A percentile compares a stretch with the other conserved stretches of the same genome.
These are phyloP conservation scores for Carlito syrichta DNA, from an alignment of 2,113 vertebrate species.

Conservation along the genomic window DNA sequence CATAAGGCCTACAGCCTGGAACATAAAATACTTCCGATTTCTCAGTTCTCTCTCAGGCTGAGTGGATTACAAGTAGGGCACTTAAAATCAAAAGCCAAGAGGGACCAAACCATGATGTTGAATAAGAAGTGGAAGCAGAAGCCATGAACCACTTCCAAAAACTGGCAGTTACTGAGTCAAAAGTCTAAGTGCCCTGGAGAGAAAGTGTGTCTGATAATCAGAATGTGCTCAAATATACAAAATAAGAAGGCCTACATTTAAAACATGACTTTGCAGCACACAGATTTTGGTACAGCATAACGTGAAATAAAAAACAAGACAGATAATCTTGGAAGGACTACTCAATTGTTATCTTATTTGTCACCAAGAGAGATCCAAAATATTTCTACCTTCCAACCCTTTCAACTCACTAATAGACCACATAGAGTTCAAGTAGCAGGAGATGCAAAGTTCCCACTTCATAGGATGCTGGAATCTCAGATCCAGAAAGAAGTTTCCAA, in stretches of 20 bases:
- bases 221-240: background rate
- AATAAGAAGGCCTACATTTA: background rate
- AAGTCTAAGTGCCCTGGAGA: background rate
- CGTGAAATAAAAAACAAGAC: background rate
- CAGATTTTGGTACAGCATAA: background rate
- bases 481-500: background rate
- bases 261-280: background rate
- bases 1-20: constrained; percentile 47
- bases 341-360: background rate
- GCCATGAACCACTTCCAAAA: constrained; percentile 36
- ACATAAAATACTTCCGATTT: constrained; percentile 57
- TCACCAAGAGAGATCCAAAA: background rate
- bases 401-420: background rate
- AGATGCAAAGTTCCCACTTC: background rate
- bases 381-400: background rate
- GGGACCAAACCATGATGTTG: background rate
- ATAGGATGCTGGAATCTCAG: background rate
- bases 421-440: background rate
- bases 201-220: background rate
- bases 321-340: background rate
- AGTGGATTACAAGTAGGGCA: constrained; percentile 62
- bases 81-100: constrained; percentile 69
- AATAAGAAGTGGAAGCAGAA: constrained; percentile 27
- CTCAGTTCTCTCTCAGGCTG: constrained; percentile 29
- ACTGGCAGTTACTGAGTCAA: background rate